phyloP scores from a whole-genome alignment of 2,888 invertebrate genomes.

The Drosophila austrosaltans region DNA sequence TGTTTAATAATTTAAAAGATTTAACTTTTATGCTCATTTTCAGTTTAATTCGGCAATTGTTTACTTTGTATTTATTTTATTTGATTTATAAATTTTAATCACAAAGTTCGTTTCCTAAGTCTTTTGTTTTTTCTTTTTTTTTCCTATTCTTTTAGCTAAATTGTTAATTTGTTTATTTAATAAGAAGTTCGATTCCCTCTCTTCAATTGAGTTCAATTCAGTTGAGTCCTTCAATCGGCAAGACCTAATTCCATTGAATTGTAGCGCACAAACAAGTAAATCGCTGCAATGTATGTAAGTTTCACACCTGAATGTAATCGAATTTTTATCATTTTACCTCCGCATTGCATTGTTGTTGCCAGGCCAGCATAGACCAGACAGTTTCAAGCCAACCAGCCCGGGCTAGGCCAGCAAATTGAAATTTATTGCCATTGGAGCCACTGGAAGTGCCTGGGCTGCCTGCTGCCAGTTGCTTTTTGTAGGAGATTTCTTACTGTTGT shows the following conservation, averaged over 20 bases:
- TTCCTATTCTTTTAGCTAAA: too few species aligned
- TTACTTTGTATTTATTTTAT: neutral
- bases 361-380: constrained; percentile 44
- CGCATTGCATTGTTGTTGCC: constrained; percentile 79
- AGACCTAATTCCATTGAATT: constrained; percentile 43
- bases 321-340: constrained; percentile 81
- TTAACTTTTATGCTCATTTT: too few species aligned
- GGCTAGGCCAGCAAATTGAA: constrained; percentile 76
- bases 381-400: constrained; percentile 21
- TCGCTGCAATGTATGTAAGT: constrained; percentile 71
- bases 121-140: neutral
- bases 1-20: neutral
- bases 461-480: constrained; percentile 40
- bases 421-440: constrained; percentile 80
- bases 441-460: constrained; percentile 63
- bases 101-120: constrained; percentile 14
- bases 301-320: constrained; percentile 82
- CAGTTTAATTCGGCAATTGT: too few species aligned
- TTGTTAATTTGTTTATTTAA: too few species aligned
- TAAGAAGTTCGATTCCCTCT: neutral
- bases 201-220: neutral
- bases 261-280: constrained; percentile 74
- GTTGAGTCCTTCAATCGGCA: constrained; percentile 12
- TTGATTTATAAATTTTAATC: neutral
- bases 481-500: constrained; percentile 11